These are phyloP conservation scores for Craniophora ligustri DNA, from an alignment of 2,888 invertebrate genomes.

Conservation along the genomic window DNA sequence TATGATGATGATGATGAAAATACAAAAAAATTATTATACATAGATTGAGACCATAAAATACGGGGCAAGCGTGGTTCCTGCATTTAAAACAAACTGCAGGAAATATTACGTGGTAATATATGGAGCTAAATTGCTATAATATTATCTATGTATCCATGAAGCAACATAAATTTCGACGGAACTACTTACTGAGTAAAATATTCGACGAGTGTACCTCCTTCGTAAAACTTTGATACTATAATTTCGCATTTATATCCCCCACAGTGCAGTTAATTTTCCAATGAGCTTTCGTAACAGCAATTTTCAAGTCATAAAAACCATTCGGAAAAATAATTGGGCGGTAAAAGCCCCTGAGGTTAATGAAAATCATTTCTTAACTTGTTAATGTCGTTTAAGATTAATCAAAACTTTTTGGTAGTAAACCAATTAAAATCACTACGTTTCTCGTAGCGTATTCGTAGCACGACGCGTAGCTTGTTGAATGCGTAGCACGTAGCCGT, in stretches of 20 bases:
- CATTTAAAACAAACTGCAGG: too few species aligned
- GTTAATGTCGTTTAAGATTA: constrained; percentile 49
- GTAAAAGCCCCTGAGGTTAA: constrained; percentile 27
- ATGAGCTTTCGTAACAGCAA: constrained; percentile 30
- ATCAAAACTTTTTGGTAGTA: constrained; percentile 54
- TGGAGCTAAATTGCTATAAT: too few species aligned
- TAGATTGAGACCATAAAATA: too few species aligned
- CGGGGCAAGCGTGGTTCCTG: too few species aligned
- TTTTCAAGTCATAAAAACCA: constrained; percentile 36
- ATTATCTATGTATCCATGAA: too few species aligned
- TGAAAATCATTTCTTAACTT: constrained; percentile 39
- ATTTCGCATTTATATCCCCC: constrained; percentile 13
- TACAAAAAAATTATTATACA: too few species aligned
- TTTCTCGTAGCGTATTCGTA: constrained; percentile 51
- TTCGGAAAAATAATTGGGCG: constrained; percentile 32
- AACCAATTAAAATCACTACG: constrained; percentile 53
- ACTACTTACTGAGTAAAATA: too few species aligned
- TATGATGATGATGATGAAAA: too few species aligned
- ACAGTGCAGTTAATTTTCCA: constrained; percentile 19
- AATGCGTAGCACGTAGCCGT: constrained; percentile 45
- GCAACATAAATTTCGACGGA: too few species aligned
- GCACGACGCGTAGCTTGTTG: constrained; percentile 40
- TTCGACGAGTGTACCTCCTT: neutral
- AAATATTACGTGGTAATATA: too few species aligned
- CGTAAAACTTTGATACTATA: constrained; percentile 10